Conservation (phyloP, 2,888 invertebrate species). For the Sarcophaga subvicina region DNA sequence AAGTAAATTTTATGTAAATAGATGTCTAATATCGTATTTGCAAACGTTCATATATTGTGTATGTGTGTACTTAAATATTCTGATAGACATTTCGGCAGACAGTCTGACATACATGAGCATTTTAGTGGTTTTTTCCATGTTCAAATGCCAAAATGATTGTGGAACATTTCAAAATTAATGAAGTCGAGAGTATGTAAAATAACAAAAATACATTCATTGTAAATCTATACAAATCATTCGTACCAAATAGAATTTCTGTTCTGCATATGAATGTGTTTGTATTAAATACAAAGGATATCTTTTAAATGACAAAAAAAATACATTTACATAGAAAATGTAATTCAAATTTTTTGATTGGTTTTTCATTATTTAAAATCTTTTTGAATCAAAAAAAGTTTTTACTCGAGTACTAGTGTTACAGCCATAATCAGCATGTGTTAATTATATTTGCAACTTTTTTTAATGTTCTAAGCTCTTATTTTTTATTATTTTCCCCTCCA, state of each 20-base stretch:
- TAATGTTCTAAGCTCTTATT: no score
- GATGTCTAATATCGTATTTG: background rate
- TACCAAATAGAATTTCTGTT: background rate
- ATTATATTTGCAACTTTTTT: no score
- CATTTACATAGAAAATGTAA: no score
- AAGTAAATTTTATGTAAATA: background rate
- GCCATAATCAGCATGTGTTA: no score
- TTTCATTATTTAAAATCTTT: no score
- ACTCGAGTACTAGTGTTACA: no score
- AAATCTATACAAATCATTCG: background rate
- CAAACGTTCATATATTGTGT: background rate
- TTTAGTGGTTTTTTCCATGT: background rate
- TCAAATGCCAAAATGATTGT: background rate
- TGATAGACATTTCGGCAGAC: background rate
- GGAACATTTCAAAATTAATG: conserved; percentile 1
- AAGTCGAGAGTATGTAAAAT: background rate
- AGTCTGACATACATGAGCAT: background rate
- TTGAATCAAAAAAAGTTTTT: no score
- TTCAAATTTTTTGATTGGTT: no score
- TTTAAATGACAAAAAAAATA: no score
- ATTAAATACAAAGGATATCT: no score
- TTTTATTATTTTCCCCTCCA: no score
- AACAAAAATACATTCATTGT: background rate
- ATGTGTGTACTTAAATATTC: background rate
- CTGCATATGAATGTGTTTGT: background rate